These are phyloP conservation scores for Dysmachus trigonus DNA, from an alignment of 2,888 invertebrate species.

Conservation along the genomic window DNA sequence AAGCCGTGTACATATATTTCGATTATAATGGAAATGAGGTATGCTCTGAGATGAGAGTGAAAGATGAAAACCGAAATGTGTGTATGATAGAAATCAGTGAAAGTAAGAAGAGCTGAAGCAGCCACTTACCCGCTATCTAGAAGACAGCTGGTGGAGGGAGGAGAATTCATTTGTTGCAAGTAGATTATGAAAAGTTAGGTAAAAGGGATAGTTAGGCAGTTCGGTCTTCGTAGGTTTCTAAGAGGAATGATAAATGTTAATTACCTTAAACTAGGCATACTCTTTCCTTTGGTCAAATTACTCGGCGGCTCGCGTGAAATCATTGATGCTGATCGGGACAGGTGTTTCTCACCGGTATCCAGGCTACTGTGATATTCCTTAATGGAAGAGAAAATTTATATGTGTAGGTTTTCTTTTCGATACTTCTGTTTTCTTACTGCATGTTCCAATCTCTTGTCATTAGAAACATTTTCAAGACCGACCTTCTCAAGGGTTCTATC, in stretches of 20 bases:
- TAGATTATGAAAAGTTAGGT: neutral
- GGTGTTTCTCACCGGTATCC: slow-evolving; percentile 80
- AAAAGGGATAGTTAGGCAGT: neutral
- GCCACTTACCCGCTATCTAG: slow-evolving; percentile 65
- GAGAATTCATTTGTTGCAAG: slow-evolving; percentile 38
- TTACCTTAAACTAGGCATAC: slow-evolving; percentile 95
- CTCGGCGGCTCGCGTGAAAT: slow-evolving; percentile 72
- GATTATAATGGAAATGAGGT: neutral
- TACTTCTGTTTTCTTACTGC: slow-evolving; percentile 68
- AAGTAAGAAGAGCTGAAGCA: neutral
- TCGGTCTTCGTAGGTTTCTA: neutral
- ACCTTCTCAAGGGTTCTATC: slow-evolving; percentile 91
- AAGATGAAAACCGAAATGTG: neutral
- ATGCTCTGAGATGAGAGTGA: neutral
- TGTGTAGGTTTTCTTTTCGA: neutral
- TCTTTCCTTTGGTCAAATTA: slow-evolving; percentile 91
- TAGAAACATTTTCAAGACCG: slow-evolving; percentile 71
- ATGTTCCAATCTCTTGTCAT: slow-evolving; percentile 67
- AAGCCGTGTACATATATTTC: slow-evolving; percentile 51
- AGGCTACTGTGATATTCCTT: slow-evolving; percentile 85
- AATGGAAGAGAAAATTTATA: neutral
- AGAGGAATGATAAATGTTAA: slow-evolving; percentile 52
- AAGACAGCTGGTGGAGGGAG: slow-evolving; percentile 63
- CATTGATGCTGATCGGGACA: slow-evolving; percentile 76
- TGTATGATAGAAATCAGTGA: neutral